These are phyloP conservation scores for Bombus vancouverensis DNA, from an alignment of 1,140 invertebrate species.

Conservation along the genomic window DNA sequence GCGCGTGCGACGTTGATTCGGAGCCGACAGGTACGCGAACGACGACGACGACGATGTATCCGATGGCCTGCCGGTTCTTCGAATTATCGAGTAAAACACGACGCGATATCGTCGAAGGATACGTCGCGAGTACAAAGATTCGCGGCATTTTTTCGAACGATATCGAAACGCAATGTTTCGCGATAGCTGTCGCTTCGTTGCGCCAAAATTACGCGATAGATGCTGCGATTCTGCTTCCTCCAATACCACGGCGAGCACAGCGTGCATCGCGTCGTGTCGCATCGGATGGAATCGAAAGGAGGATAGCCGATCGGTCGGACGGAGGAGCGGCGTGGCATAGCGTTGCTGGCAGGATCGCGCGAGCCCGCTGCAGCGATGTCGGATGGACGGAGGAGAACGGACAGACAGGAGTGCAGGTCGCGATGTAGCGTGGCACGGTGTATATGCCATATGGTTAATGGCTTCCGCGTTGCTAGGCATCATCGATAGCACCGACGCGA, in stretches of 20 bases:
- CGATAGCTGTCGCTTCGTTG: neutral
- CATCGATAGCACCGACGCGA: constrained; percentile 68
- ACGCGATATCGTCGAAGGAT: too few species aligned
- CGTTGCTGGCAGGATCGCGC: neutral
- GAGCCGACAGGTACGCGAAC: too few species aligned
- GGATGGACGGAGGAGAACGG: constrained; percentile 7
- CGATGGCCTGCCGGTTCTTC: too few species aligned
- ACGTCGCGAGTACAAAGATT: neutral
- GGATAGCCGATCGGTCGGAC: neutral
- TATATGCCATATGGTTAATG: constrained; percentile 79
- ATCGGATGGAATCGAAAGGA: neutral
- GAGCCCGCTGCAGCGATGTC: too few species aligned
- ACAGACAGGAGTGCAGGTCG: constrained; percentile 39
- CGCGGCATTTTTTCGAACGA: too few species aligned
- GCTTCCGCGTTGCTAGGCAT: constrained; percentile 76
- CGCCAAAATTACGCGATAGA: neutral
- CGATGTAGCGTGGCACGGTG: constrained; percentile 63
- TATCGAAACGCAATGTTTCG: accelerated
- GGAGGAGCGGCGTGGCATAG: neutral
- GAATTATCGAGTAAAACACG: too few species aligned
- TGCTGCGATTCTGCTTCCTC: neutral
- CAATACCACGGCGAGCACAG: neutral
- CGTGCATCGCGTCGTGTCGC: neutral
- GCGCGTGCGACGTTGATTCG: too few species aligned
- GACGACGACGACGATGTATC: too few species aligned